Conservation (phyloP, 1,140 invertebrate genomes). For the Acromyrmex heyeri region DNA sequence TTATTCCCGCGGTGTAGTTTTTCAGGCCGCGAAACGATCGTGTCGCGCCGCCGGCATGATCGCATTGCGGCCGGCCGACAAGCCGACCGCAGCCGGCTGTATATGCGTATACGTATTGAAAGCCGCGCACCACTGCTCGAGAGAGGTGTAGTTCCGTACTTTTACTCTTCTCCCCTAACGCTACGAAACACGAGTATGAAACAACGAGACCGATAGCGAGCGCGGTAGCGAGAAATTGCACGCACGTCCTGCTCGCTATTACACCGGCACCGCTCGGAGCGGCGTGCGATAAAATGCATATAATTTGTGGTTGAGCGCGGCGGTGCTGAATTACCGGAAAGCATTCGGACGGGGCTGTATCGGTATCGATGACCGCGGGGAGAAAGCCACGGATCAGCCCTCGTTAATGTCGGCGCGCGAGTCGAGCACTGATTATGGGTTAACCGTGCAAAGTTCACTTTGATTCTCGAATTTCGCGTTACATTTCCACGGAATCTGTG, state of each 20-base stretch:
- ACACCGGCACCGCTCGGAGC: slow-evolving; percentile 41
- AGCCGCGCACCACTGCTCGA: not conserved
- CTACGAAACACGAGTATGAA: slow-evolving; percentile 40
- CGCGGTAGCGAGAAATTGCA: slow-evolving; percentile 55
- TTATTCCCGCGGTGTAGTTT: slow-evolving; percentile 41
- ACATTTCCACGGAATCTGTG: slow-evolving; percentile 15
- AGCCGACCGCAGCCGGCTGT: slow-evolving; percentile 27
- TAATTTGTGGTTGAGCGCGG: slow-evolving; percentile 58
- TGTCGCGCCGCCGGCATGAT: slow-evolving; percentile 39
- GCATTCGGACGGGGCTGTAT: slow-evolving; percentile 59
- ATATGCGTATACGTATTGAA: slow-evolving; percentile 1
- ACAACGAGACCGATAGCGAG: slow-evolving; percentile 28
- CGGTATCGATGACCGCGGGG: slow-evolving; percentile 59
- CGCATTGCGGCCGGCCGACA: not conserved
- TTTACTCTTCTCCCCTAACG: not conserved
- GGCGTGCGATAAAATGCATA: slow-evolving; percentile 64
- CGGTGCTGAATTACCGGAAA: slow-evolving; percentile 67
- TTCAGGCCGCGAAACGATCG: slow-evolving; percentile 52
- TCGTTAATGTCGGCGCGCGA: slow-evolving; percentile 52
- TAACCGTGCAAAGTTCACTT: slow-evolving; percentile 65
- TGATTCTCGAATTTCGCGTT: slow-evolving; percentile 54
- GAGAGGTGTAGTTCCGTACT: not conserved
- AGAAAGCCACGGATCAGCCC: slow-evolving; percentile 56
- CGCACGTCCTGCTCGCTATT: slow-evolving; percentile 13
- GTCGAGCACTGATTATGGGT: slow-evolving; percentile 59